phyloP scores from a whole-genome alignment of 2,797 vertebrate genomes.

The Halcyon badia region DNA sequence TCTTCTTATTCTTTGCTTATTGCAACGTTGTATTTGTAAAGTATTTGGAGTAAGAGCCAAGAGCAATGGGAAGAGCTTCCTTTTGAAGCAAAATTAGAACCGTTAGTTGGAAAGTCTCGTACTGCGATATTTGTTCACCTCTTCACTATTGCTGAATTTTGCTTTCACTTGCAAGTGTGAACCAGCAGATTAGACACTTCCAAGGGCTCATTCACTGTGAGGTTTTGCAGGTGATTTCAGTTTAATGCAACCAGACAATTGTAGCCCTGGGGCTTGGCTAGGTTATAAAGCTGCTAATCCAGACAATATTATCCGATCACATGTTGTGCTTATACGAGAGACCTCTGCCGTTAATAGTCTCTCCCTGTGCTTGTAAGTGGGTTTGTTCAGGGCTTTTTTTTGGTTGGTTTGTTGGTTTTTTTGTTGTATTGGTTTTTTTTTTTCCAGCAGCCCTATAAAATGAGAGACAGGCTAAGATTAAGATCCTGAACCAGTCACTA shows the following conservation, averaged over 20 bases:
- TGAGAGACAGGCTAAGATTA: conserved; percentile 16
- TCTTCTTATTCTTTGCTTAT: neutral
- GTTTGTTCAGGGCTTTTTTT: neutral
- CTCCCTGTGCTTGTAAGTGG: conserved; percentile 42
- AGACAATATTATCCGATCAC: conserved; percentile 74
- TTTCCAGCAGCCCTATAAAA: conserved; percentile 60
- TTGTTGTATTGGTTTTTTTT: neutral
- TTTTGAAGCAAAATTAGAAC: conserved; percentile 18
- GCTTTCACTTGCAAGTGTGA: conserved; percentile 64
- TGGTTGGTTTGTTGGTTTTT: too few species aligned
- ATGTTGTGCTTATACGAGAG: conserved; percentile 73
- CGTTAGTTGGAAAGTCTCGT: neutral
- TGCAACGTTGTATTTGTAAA: neutral
- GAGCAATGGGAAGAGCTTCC: neutral
- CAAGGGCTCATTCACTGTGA: conserved; percentile 63
- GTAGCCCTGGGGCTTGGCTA: conserved; percentile 77
- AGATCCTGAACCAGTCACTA: neutral
- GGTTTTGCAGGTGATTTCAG: conserved; percentile 81
- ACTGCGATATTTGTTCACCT: conserved; percentile 47
- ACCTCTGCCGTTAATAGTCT: conserved; percentile 75
- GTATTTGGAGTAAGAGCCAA: neutral
- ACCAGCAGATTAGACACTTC: conserved; percentile 71
- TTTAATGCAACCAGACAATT: conserved; percentile 83
- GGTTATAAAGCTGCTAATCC: conserved; percentile 82
- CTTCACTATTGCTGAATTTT: conserved; percentile 21